Evolutionary conservation across 2,113 vertebrate genomes (phyloP).

Genomic region (Melospiza georgiana): DNA sequence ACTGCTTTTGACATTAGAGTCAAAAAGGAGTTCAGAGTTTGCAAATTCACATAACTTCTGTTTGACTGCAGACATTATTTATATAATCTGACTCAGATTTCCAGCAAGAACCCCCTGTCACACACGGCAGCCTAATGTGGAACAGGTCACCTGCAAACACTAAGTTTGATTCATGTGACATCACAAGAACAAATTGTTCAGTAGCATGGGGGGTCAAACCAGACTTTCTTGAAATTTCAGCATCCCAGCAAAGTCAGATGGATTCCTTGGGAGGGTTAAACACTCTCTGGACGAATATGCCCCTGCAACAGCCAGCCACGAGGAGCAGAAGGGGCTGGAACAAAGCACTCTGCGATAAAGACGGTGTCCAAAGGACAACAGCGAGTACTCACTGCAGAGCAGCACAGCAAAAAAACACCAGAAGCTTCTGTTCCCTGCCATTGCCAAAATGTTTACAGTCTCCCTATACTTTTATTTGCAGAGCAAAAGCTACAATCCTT

Average conservation of each 20-base stretch:
- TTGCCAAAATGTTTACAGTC: not conserved
- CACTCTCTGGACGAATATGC: not conserved
- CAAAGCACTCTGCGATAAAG: not conserved
- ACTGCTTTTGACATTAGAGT: not conserved
- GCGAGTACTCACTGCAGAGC: not conserved
- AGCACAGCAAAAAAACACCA: not conserved
- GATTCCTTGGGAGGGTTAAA: not conserved
- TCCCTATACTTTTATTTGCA: not conserved
- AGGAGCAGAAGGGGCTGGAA: not conserved
- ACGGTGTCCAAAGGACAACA: not conserved
- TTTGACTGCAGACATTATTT: not conserved
- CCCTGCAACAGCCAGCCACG: fast-evolving
- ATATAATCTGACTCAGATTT: not conserved
- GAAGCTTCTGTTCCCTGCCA: not conserved
- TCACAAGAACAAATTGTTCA: not conserved
- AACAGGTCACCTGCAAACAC: not conserved
- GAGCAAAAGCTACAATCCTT: not conserved
- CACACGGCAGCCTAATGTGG: not conserved
- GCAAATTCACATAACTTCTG: not conserved
- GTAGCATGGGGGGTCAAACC: fast-evolving
- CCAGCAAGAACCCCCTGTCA: not conserved
- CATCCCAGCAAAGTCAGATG: not conserved
- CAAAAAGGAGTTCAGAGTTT: not conserved
- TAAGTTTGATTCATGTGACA: not conserved
- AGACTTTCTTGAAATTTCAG: not conserved